Evolutionary conservation across 2,113 vertebrate species (phyloP).

Genomic region (Cephalopholis sonnerati): DNA sequence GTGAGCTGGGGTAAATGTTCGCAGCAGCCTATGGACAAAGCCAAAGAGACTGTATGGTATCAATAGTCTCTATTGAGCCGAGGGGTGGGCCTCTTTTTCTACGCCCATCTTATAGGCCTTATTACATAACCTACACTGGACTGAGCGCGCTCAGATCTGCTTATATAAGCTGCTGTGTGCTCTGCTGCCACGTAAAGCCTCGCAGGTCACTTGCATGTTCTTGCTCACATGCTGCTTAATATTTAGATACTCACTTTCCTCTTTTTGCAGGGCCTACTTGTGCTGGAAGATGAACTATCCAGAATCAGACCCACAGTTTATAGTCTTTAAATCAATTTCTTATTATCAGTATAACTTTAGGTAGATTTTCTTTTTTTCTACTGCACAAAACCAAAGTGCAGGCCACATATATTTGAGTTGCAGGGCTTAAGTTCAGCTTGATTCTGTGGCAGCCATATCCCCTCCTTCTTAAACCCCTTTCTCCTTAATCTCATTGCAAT

Average conservation of each 20-base stretch:
- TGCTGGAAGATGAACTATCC: not conserved
- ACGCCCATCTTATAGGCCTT: conserved; percentile 45
- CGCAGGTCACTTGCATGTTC: conserved; percentile 31
- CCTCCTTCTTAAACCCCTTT: not conserved
- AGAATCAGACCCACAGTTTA: not conserved
- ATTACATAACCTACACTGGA: conserved; percentile 72
- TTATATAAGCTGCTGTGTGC: conserved; percentile 76
- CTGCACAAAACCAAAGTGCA: not conserved
- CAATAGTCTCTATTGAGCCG: not conserved
- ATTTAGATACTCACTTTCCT: conserved; percentile 3
- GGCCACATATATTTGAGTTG: not conserved
- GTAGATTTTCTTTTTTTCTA: not conserved
- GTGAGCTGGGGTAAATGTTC: conserved; percentile 20
- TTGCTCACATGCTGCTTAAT: conserved; percentile 25
- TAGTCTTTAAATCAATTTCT: not conserved
- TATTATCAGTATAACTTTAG: not conserved
- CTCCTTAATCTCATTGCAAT: conserved; percentile 18
- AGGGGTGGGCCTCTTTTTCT: conserved; percentile 31
- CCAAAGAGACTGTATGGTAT: not conserved
- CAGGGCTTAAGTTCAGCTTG: not conserved
- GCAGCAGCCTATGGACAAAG: not conserved
- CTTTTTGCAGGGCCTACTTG: not conserved
- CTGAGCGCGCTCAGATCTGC: conserved; percentile 49
- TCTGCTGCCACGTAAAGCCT: conserved; percentile 57
- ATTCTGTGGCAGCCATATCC: conserved; percentile 18